These are phyloP conservation scores for Synanthedon myopaeformis DNA, from an alignment of 2,888 invertebrate genomes.

Conservation along the genomic window DNA sequence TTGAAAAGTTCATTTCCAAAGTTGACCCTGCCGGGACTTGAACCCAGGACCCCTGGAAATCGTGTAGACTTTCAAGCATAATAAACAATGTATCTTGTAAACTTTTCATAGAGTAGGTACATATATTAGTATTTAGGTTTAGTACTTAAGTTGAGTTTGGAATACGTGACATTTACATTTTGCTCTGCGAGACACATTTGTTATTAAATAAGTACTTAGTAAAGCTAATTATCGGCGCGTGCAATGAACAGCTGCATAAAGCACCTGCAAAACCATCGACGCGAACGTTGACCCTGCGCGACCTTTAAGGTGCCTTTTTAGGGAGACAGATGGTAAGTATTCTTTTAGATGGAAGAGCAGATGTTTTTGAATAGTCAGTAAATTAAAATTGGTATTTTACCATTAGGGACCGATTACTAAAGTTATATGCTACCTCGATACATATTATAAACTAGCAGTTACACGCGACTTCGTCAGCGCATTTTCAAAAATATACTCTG, in stretches of 20 bases:
- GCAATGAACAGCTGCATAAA: slow-evolving; percentile 7
- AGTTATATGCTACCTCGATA: too few relatives aligned
- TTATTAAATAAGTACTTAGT: neutral
- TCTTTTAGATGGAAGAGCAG: neutral
- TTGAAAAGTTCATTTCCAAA: too few relatives aligned
- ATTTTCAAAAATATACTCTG: too few relatives aligned
- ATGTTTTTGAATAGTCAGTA: neutral
- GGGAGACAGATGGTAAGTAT: slow-evolving; percentile 1
- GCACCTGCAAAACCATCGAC: slow-evolving; percentile 5
- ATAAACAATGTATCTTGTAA: too few relatives aligned
- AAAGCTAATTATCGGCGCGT: slow-evolving; percentile 11
- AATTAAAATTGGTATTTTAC: too few relatives aligned
- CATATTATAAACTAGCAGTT: too few relatives aligned
- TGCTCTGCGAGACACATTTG: neutral
- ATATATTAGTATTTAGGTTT: slow-evolving; percentile 3
- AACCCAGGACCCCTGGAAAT: too few relatives aligned
- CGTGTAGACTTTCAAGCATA: too few relatives aligned
- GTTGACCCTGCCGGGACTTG: too few relatives aligned
- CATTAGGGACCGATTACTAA: too few relatives aligned
- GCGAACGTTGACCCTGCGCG: slow-evolving; percentile 32
- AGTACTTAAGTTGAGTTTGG: neutral
- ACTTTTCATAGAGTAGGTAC: too few relatives aligned
- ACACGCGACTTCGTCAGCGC: too few relatives aligned
- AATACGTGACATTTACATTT: neutral
- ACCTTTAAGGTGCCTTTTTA: slow-evolving; percentile 21